Base-by-base conservation (phyloP, 2,113 vertebrate species). In the Camelus dromedarius region DNA sequence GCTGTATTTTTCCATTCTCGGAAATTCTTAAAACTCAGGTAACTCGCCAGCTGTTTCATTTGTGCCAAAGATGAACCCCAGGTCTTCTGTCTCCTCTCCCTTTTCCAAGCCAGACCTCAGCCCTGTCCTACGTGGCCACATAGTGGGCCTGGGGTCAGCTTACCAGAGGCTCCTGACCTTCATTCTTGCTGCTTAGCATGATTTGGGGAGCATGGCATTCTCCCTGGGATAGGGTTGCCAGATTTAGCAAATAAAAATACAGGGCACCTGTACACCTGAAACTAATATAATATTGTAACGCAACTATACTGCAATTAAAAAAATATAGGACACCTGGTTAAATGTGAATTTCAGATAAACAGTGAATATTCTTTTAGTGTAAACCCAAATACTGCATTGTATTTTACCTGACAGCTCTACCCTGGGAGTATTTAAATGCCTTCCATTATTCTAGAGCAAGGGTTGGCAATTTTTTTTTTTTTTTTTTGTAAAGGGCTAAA, bases 1-100 rank as follows among this genome's bases (percentile, higher is more conserved):
- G 46, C 91, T 80, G 96, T 92, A 52, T 30, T 96, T 97, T 96
- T 97, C 89, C 91, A 70, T 73, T 76, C 75, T 80, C 80, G 76
- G 60, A 96, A 91, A 90, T 70, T 87, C 60, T 60, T n/a, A 32
- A 67, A 88, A 89, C 20, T 16, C 48, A 66, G 76, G 82, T 93
- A 79, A 96, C 48, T 90, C 62, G 76, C 11, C 8, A 77, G 70
- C 32, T 56, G 38, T 92, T 92, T 75, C 19, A 18, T 76, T 58
- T 72, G 22, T 20, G n/a, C 50, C 46, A 42, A 48, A 89, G 67
- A 42, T 72, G 72, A 73, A 52, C 32, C n/a, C 48, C 46, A 15
- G 48, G 19, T 46, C 77, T 60, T 38, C 46, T 62, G n/a, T 35
- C 32, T 56, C 50, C 18, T 73, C 30, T 42, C 64, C 12, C n/a